A percentile compares a stretch with the other conserved stretches of the same genome.
Evolutionary conservation across 2,113 vertebrate species (phyloP).

Genomic region (Penelope pileata): DNA sequence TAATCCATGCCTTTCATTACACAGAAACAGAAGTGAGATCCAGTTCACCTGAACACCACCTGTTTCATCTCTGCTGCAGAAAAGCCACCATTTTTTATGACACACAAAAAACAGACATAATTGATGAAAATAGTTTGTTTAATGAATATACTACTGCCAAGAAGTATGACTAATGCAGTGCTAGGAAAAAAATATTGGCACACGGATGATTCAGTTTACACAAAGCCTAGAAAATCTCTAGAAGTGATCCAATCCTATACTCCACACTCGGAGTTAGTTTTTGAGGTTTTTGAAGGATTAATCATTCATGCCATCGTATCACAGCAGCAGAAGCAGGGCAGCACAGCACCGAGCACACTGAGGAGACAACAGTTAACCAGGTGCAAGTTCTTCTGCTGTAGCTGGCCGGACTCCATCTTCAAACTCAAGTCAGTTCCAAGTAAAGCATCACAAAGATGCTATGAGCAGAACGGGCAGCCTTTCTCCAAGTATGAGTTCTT

Average conservation of each 20-base stretch:
- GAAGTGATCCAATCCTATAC: neutral
- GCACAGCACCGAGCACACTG: neutral
- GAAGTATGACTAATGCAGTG: neutral
- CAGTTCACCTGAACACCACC: neutral
- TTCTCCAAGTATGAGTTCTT: neutral
- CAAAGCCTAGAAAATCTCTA: neutral
- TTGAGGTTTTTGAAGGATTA: neutral
- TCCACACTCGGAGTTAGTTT: neutral
- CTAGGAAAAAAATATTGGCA: neutral
- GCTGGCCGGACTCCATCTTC: neutral
- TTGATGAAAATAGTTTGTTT: constrained; percentile 22
- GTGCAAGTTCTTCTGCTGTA: neutral
- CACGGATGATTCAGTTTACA: neutral
- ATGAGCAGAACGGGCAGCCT: neutral
- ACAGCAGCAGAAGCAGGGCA: neutral
- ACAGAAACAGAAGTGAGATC: neutral
- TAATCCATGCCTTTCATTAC: neutral
- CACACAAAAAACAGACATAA: neutral
- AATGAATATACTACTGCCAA: constrained; percentile 28
- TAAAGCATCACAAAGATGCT: neutral
- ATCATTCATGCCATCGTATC: neutral
- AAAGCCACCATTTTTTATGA: neutral
- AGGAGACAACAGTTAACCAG: neutral
- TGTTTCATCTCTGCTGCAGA: neutral
- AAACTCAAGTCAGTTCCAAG: neutral